Evolutionary conservation across 2,888 invertebrate genomes (phyloP).

Genomic region (Glaucopsyche alexis): DNA sequence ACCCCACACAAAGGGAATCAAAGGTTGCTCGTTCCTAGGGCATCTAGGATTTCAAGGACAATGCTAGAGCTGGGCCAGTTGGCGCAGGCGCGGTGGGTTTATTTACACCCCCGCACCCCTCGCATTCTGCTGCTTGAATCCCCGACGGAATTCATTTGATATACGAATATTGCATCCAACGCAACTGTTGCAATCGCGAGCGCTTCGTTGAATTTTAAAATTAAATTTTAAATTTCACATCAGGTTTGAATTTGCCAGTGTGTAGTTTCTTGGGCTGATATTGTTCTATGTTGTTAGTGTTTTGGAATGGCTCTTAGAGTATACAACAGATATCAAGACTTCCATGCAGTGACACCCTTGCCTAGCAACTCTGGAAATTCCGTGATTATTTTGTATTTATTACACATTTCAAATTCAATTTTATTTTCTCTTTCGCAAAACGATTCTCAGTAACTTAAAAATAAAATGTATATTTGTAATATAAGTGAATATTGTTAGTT

Average conservation of each 20-base stretch:
- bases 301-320: not conserved
- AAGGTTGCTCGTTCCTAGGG: not conserved
- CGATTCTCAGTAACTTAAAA: not conserved
- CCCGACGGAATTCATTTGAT: not conserved
- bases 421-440: not conserved
- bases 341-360: not conserved
- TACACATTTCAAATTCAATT: not conserved
- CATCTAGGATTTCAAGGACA: not conserved
- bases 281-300: not conserved
- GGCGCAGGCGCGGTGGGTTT: not conserved
- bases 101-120: not conserved
- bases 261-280: not conserved
- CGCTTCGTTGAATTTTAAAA: not conserved
- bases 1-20: not conserved
- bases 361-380: not conserved
- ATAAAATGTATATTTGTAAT: not conserved
- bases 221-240: not conserved
- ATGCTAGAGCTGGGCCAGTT: not conserved
- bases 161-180: not conserved
- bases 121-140: not conserved
- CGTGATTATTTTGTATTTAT: not conserved
- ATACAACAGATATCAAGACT: not conserved
- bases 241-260: not conserved
- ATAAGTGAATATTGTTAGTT: too few relatives aligned
- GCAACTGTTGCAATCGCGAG: not conserved